phyloP scores from a whole-genome alignment of 2,888 invertebrate species.

The Drosophila picticornis region DNA sequence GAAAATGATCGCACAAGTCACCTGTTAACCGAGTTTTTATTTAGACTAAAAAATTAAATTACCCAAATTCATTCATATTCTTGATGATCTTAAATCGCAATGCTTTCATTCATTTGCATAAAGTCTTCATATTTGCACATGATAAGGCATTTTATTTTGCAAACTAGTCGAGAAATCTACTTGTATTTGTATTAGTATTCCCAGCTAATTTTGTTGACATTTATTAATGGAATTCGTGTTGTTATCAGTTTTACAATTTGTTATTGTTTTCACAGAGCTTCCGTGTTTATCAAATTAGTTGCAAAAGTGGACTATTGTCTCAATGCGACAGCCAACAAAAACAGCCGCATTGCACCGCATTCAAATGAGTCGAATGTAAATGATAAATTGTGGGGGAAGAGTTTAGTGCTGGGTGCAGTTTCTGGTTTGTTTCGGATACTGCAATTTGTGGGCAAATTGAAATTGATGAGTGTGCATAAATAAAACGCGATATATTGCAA shows the following conservation, averaged over 20 bases:
- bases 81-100: no score
- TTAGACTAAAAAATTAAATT: not conserved
- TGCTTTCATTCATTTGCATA: not conserved
- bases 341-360: not conserved
- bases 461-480: not conserved
- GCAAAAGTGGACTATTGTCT: conserved; percentile 57
- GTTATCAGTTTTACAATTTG: not conserved
- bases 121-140: not conserved
- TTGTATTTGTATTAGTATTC: not conserved
- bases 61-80: not conserved
- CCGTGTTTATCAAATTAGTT: conserved; percentile 44
- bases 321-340: not conserved
- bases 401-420: not conserved
- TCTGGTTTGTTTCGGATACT: not conserved
- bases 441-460: not conserved
- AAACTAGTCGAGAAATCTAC: not conserved
- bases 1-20: not conserved
- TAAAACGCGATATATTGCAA: not conserved
- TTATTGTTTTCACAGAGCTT: not conserved
- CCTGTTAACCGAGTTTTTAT: not conserved
- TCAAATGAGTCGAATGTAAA: not conserved
- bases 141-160: not conserved
- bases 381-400: not conserved
- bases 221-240: not conserved
- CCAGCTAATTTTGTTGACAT: not conserved